Evolutionary conservation across 2,797 vertebrate genomes (phyloP).

Genomic region (Clarias fuscus): DNA sequence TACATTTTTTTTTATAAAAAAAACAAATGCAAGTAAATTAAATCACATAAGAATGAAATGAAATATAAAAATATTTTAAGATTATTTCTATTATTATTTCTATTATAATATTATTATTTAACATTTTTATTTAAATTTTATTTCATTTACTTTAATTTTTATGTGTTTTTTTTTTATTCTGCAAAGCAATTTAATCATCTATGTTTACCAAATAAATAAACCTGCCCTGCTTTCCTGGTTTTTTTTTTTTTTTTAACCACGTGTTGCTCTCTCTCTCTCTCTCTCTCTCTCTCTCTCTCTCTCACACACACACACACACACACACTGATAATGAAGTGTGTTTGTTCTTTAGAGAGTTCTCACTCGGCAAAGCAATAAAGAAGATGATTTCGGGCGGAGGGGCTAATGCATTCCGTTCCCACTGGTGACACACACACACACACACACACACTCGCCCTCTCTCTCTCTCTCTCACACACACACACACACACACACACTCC

Average conservation of each 20-base stretch:
- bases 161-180: background rate
- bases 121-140: background rate
- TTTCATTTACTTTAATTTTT: background rate
- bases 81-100: background rate
- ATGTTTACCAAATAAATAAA: background rate
- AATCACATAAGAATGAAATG: too few species aligned
- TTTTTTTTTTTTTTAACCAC: background rate
- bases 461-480: too few species aligned
- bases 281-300: too few species aligned
- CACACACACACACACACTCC: background rate
- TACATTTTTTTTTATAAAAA: too few species aligned
- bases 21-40: too few species aligned
- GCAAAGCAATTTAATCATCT: background rate
- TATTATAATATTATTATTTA: background rate
- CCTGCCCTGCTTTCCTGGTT: background rate
- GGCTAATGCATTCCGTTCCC: conserved; percentile 27
- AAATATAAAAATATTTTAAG: too few species aligned
- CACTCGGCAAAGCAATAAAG: conserved; percentile 28
- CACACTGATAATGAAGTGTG: background rate
- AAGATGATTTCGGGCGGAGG: conserved; percentile 13
- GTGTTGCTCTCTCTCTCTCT: background rate
- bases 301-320: conserved; percentile 10
- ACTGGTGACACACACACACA: conserved; percentile 20
- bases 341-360: conserved; percentile 25
- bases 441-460: background rate